phyloP scores from a whole-genome alignment of 2,797 vertebrate species.

The Cheracebus regulus region DNA sequence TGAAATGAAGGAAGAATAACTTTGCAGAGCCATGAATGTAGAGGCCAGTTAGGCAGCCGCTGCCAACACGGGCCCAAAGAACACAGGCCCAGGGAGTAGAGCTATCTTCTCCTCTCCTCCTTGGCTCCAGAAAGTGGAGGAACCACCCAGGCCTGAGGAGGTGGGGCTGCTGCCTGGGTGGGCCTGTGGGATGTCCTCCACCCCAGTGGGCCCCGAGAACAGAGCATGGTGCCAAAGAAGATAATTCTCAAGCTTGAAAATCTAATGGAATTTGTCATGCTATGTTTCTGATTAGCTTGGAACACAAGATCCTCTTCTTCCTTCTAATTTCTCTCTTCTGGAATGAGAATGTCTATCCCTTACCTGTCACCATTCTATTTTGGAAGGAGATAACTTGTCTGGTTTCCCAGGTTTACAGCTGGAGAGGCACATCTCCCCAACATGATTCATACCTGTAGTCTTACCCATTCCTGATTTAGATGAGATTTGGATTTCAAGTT shows the following conservation, averaged over 20 bases:
- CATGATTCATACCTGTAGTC: not conserved
- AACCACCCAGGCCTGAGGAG: not conserved
- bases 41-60: not conserved
- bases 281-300: not conserved
- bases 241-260: not conserved
- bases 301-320: not conserved
- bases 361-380: not conserved
- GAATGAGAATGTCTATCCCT: not conserved
- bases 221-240: not conserved
- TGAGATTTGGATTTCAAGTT: not conserved
- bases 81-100: no score
- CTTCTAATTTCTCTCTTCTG: not conserved
- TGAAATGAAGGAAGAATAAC: not conserved
- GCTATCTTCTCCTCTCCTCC: not conserved
- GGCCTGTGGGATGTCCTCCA: not conserved
- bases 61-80: no score
- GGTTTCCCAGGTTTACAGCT: not conserved
- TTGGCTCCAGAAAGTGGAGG: not conserved
- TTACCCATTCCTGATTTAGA: not conserved
- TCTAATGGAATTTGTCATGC: not conserved
- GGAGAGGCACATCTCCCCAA: not conserved
- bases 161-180: not conserved
- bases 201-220: not conserved
- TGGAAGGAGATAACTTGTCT: not conserved
- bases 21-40: not conserved